Conservation (phyloP, 2,113 vertebrate species). For the Salvelinus fontinalis region DNA sequence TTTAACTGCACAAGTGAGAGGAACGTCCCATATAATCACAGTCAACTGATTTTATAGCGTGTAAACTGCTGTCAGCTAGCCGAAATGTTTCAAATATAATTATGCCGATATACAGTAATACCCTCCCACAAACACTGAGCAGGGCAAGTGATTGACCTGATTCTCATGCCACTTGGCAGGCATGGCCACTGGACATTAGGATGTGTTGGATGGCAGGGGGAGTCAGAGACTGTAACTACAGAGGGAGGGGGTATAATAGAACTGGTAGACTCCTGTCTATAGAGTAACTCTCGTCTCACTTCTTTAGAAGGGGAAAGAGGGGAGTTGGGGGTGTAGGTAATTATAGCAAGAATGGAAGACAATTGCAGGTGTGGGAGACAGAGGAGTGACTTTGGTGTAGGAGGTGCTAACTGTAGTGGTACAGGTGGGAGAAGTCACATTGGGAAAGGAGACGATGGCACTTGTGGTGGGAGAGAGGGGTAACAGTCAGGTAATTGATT, state of each 20-base stretch:
- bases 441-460: conserved; percentile 23
- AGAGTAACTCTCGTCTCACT: not conserved
- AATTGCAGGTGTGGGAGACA: not conserved
- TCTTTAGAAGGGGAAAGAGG: not conserved
- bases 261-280: not conserved
- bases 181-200: not conserved
- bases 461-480: conserved; percentile 22
- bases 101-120: conserved; percentile 35
- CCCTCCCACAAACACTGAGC: conserved; percentile 22
- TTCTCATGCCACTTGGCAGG: conserved; percentile 54
- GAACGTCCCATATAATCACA: conserved; percentile 49
- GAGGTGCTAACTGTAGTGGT: conserved; percentile 29
- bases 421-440: conserved; percentile 18
- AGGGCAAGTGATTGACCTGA: conserved; percentile 29
- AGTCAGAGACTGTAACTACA: not conserved
- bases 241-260: not conserved
- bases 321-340: not conserved
- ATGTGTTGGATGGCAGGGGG: not conserved
- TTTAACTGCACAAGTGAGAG: conserved; percentile 53
- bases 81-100: conserved; percentile 42
- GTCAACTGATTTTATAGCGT: conserved; percentile 30
- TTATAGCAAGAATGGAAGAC: not conserved
- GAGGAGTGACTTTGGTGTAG: conserved; percentile 31
- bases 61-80: conserved; percentile 36
- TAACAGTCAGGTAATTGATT: conserved; percentile 9